These are phyloP conservation scores for Arbacia lixula DNA, from an alignment of 53 echinoderm and acorn worm species.

Conservation along the genomic window DNA sequence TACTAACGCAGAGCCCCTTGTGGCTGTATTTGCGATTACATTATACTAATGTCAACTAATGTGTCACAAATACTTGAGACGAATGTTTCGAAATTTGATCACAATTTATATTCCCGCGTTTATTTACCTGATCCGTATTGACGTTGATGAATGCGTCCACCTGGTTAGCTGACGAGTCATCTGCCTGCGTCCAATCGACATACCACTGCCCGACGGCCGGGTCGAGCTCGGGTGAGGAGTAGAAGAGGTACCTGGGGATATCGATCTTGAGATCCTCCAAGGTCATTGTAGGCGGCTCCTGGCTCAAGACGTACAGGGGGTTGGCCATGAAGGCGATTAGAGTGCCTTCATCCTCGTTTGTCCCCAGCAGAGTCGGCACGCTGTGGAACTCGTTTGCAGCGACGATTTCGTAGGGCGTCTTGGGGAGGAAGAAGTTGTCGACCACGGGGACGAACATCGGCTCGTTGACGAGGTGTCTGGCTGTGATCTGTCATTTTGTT, in stretches of 20 bases:
- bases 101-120: too few species aligned
- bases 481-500: too few species aligned
- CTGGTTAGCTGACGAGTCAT: constrained; percentile 65
- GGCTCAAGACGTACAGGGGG: constrained; percentile 38
- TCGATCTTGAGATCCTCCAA: constrained; percentile 23
- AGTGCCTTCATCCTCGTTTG: constrained; percentile 76
- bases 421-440: constrained; percentile 68
- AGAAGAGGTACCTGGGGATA: constrained; percentile 42
- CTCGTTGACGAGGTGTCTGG: constrained; percentile 15
- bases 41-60: too few species aligned
- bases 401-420: constrained; percentile 61
- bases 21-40: too few species aligned
- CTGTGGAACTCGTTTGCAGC: constrained; percentile 55
- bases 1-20: too few species aligned
- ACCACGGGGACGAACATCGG: constrained; percentile 58
- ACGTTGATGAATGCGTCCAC: constrained; percentile 54
- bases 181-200: constrained; percentile 61
- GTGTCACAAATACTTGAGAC: too few species aligned
- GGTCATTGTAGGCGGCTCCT: constrained; percentile 40
- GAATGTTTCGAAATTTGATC: too few species aligned
- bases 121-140: constrained; percentile 63
- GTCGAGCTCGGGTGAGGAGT: constrained; percentile 50
- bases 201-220: constrained; percentile 68
- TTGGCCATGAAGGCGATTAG: constrained; percentile 65
- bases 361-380: constrained; percentile 63